Evolutionary conservation across 2,888 invertebrate genomes (phyloP), one percentile per base, ranked within the genome.

Genomic region (Drosophila pseudotalamancana): DNA sequence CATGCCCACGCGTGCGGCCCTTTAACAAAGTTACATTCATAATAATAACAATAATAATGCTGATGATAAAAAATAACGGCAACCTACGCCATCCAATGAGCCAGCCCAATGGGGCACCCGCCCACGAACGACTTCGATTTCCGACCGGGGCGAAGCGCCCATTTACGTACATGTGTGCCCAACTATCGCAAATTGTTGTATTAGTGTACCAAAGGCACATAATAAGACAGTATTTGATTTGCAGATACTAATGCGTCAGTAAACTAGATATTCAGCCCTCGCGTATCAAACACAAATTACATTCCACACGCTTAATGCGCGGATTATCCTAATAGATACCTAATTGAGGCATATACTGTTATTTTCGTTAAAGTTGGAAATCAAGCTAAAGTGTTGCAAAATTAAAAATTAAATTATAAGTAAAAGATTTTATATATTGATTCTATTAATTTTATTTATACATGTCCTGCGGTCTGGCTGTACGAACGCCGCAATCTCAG

Each of bases 11-110:
- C 53, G 43, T 27, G 2, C 6, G 18, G n/a, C n/a, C 37, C 31
- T 4, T 70, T 75, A 79, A 75, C 65, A 60, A 83, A 62, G 76
- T 77, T 64, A 78, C 76, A 32, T 34, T 48, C 43, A 66, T 77
- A 59, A 62, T 72, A 79, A 84, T 72, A 81, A 56, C 14, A 53
- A 71, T 76, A 54, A 65, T 62, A 63, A 49, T 71, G 53, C 32
- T 5, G 27, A 35, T 42, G 35, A 56, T 45, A 39, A 55, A 27
- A 48, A 50, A 11, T n/a, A 23, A 62, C 43, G 49, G 21, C n/a
- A 16, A 14, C 27, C 18, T 27, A 50, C 51, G 16, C 35, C 29
- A 29, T n/a, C 40, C 23, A 34, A 35, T 27, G 18, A 25, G 42
- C n/a, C 35, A 35, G 23, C 14, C 40, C 23, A 34, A 35, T 27